Conservation (phyloP, 2,113 vertebrate species). For the Hirundichthys speculiger region DNA sequence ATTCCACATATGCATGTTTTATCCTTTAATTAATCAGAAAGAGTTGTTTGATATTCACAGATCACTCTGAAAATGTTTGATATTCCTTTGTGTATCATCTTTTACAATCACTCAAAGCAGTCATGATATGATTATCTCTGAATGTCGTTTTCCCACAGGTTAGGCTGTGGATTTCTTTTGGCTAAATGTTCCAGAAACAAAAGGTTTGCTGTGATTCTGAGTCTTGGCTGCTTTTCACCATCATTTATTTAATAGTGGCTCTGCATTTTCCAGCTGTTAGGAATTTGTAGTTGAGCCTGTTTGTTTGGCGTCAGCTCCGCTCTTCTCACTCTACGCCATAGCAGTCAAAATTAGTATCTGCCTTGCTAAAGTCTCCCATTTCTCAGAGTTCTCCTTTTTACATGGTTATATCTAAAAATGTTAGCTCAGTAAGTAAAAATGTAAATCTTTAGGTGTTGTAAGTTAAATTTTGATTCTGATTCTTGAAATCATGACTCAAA, state of each 20-base stretch:
- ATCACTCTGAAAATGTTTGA: conserved; percentile 6
- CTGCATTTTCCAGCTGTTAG: conserved; percentile 74
- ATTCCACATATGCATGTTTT: neutral
- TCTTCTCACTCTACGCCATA: conserved; percentile 23
- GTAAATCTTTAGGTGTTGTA: too few relatives aligned
- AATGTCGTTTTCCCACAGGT: conserved; percentile 25
- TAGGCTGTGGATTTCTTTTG: conserved; percentile 34
- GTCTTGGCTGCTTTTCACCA: conserved; percentile 60
- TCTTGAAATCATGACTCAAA: too few relatives aligned
- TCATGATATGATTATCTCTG: conserved; percentile 18
- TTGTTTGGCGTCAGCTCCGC: conserved; percentile 52
- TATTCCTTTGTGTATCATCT: conserved; percentile 10
- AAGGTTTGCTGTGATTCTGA: conserved; percentile 44
- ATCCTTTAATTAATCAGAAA: conserved; percentile 1
- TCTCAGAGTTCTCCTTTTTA: conserved; percentile 12
- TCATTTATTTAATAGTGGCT: conserved; percentile 71
- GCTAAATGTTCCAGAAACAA: conserved; percentile 7
- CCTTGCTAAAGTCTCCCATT: conserved; percentile 10
- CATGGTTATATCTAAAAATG: conserved; percentile 30
- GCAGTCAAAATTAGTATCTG: neutral
- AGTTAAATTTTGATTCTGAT: too few relatives aligned
- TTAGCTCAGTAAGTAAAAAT: neutral
- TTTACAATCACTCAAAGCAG: neutral
- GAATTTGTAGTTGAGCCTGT: conserved; percentile 62
- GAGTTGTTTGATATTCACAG: neutral